Base-by-base conservation (phyloP, 2,797 vertebrate genomes). In the Cichlasoma orientale region DNA sequence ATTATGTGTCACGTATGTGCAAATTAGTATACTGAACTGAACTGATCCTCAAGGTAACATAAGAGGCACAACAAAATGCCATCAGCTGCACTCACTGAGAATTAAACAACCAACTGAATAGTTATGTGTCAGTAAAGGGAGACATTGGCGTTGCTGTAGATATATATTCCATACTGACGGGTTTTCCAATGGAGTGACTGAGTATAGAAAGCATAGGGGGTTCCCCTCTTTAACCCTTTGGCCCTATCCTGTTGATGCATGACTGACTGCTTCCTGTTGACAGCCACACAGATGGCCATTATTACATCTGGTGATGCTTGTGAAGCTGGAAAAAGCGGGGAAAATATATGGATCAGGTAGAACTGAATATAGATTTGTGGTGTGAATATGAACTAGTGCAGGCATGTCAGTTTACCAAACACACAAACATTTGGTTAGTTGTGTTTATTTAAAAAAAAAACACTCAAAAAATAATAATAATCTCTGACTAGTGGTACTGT, bases 201-300 rank as follows among this genome's bases (percentile, higher is more conserved):
- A 66, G 47, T 82, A 13, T 52, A 50, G 63, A 9, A 68, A 14
- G 47, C 10, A 71, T 25, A 5, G 52, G 72, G 72, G 2, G 13
- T 83, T 80, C 29, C 21, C 57, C 47, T 59, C n/a, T 27, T 18
- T 2, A 3, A 23, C 38, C 7, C n/a, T 33, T 21, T 72, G 41
- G 27, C 41, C 21, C 74, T 68, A 78, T 77, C 54, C 18, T 56
- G 61, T 53, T 59, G 27, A 44, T 74, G 53, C 36, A 81, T 81
- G 80, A 82, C 47, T 70, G 55, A 27, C 8, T 52, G 44, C 44
- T 68, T 68, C 44, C 44, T 68, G 50, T 68, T 52, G 63, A 52
- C 63, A 68, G 4, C 18, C 19, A 72, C 69, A 71, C 59, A 69
- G 27, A 74, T 25, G 1, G 7, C 23, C 11, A 12, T 58, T 71